Evolutionary conservation across 2,888 invertebrate species (phyloP).

Genomic region (Dryobotodes eremita): DNA sequence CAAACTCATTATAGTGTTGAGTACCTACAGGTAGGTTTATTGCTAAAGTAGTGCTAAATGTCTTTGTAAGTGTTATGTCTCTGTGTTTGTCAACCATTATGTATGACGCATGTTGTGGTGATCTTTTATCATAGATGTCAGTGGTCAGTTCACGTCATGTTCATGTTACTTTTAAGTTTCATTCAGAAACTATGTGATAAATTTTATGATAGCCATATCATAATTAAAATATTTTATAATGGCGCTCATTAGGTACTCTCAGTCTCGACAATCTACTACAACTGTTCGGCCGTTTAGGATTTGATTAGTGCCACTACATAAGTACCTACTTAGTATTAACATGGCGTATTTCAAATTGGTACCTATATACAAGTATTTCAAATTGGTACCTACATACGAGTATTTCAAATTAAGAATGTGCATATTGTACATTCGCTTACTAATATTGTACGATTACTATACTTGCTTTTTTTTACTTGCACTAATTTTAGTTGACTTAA

Average conservation of each 20-base stretch:
- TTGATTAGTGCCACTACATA: constrained; percentile 13
- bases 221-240: background rate
- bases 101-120: constrained; percentile 20
- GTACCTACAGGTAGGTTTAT: constrained; percentile 34
- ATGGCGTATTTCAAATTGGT: background rate
- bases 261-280: background rate
- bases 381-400: constrained; percentile 4
- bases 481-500: constrained; percentile 17
- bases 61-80: constrained; percentile 33
- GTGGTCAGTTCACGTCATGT: background rate
- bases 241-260: background rate
- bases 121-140: constrained; percentile 25
- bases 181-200: background rate
- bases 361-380: constrained; percentile 7
- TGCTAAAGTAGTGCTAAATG: constrained; percentile 35
- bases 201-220: background rate
- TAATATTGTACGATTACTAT: constrained; percentile 2
- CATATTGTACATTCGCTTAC: background rate
- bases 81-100: constrained; percentile 17
- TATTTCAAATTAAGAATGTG: constrained; percentile 26
- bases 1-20: constrained; percentile 51
- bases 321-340: background rate
- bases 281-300: constrained; percentile 15
- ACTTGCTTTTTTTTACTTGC: constrained; percentile 4
- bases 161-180: background rate